Evolutionary conservation across 2,113 vertebrate species (phyloP), one percentile per base, ranked within the genome.

Genomic region (Herpailurus yagouaroundi): DNA sequence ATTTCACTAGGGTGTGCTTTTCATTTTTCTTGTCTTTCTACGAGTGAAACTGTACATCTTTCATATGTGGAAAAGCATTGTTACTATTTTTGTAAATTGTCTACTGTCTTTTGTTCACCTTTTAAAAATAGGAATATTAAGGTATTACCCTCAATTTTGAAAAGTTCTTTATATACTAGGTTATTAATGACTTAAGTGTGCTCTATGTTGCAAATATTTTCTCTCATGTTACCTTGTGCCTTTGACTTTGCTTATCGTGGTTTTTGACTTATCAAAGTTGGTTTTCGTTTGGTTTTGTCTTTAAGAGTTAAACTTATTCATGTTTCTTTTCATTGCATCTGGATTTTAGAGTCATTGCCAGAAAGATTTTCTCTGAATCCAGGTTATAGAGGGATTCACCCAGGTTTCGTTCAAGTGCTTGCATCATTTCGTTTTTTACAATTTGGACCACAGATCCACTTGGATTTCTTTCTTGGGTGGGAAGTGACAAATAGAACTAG

Each of bases 1-100:
- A 77, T 82, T 25, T 94, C 21, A 38, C n/a, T 63, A 57, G 27
- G 55, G 16, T 66, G 50, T 25, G 69, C 48, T 63, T 86, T 63
- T 31, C 11, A 91, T 92, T 94, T 85, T 95, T 83, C 77, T 86
- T 86, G 48, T 83, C 81, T 89, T 92, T 63, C 18, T 57, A 33
- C 16, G 38, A 91, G 21, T 79, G 27, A 89, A 81, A 33, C 9
- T 64, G 6, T 36, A 57, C 5, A 55, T 77, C 31, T 80, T 64
- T 48, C 73, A 83, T 19, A 25, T 63, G 23, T 68, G 45, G 16
- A 81, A 91, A 91, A 92, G 3, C 1, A 73, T 60, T 92, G 93
- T 64, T 60, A n/a, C 55, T 66, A 60, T 55, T 94, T 84, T 48
- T 57, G 7, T 57, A 64, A 86, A 83, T 60, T 84, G 7, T 76